Conservation (phyloP, 2,888 invertebrate genomes). For the Drosophila neotestacea region DNA sequence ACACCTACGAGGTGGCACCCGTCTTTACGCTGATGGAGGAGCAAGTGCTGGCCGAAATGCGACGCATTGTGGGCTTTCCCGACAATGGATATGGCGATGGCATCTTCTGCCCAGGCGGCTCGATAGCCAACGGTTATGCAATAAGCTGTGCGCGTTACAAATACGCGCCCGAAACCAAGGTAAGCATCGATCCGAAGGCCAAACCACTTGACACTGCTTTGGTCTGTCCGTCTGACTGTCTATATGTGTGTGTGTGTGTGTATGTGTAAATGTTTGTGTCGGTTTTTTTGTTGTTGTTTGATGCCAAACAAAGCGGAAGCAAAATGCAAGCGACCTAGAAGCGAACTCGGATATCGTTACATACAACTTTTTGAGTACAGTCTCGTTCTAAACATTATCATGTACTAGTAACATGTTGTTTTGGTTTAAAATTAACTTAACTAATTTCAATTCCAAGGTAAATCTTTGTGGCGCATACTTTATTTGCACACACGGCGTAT, state of each 20-base stretch:
- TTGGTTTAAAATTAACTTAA: constrained; percentile 1
- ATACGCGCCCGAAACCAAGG: constrained; percentile 91
- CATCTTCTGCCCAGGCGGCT: constrained; percentile 95
- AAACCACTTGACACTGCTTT: constrained; percentile 27
- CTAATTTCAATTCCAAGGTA: constrained; percentile 16
- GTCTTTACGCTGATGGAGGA: constrained; percentile 95
- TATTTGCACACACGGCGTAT: not conserved
- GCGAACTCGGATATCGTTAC: constrained; percentile 26
- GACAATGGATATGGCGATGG: constrained; percentile 92
- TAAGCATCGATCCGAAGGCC: constrained; percentile 78
- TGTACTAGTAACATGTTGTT: constrained; percentile 8
- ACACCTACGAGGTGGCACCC: constrained; percentile 95
- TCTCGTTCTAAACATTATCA: constrained; percentile 13
- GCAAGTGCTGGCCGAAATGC: constrained; percentile 91
- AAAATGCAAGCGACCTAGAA: constrained; percentile 38
- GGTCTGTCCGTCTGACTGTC: not conserved
- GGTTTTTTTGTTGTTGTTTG: constrained; percentile 15
- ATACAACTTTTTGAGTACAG: constrained; percentile 17
- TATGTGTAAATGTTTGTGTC: constrained; percentile 2
- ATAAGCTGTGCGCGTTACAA: constrained; percentile 93
- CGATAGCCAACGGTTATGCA: constrained; percentile 96
- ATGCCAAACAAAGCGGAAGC: constrained; percentile 53
- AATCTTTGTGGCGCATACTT: constrained; percentile 8
- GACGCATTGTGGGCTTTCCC: constrained; percentile 91
- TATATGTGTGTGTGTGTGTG: not conserved